phyloP scores from a whole-genome alignment of 2,797 vertebrate genomes.

The Myoxocephalus aenaeus region DNA sequence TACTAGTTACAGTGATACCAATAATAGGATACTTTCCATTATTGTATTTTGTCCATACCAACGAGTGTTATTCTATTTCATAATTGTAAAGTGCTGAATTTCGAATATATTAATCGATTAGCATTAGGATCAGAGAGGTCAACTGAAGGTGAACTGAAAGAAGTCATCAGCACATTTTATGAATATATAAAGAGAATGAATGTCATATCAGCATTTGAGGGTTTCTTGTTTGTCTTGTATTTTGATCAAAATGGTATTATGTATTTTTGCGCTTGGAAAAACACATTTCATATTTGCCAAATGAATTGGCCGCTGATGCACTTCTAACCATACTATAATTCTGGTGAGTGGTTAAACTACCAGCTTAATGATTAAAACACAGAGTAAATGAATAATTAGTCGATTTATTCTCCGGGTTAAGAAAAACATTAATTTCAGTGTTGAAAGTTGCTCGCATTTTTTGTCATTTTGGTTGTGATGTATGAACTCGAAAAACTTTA shows the following conservation, averaged over 20 bases:
- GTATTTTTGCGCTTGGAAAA: background rate
- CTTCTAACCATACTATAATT: background rate
- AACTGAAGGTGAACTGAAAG: background rate
- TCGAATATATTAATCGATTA: background rate
- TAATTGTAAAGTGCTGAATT: background rate
- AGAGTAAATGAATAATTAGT: background rate
- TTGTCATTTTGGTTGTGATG: background rate
- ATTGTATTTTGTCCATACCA: background rate
- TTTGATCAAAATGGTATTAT: background rate
- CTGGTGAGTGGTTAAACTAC: background rate
- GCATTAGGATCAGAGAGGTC: constrained; percentile 27
- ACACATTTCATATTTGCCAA: background rate
- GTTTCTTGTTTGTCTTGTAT: background rate
- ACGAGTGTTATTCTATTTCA: background rate
- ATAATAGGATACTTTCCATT: background rate
- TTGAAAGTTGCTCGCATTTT: background rate
- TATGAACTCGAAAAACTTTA: background rate
- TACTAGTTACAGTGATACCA: background rate
- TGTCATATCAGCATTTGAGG: background rate
- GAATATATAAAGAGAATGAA: background rate
- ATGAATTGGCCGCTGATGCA: background rate
- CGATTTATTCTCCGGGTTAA: no score
- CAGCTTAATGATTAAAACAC: background rate
- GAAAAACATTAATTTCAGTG: no score
- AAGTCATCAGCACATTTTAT: background rate